Conservation (phyloP, 2,888 invertebrate species). For the Nephrotoma flavescens region DNA sequence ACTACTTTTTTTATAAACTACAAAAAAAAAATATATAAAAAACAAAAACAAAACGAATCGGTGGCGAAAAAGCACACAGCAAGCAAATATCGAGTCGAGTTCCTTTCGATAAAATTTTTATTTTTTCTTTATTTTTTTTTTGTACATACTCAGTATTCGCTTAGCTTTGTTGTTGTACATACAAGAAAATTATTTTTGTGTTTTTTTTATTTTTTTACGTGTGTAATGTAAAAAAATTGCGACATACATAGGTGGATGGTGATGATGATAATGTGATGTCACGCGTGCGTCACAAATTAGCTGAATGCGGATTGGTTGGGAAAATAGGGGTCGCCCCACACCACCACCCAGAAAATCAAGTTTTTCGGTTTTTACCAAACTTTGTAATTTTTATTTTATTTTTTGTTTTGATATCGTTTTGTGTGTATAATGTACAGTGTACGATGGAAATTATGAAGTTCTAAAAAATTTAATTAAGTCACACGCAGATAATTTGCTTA, state of each 20-base stretch:
- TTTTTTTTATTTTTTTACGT: not conserved
- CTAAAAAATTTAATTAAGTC: not conserved
- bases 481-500: not conserved
- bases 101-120: not conserved
- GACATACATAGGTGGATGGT: conserved; percentile 4
- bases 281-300: conserved; percentile 9
- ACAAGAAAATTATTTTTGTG: not conserved
- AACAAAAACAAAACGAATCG: not conserved
- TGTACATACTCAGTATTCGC: not conserved
- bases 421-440: not conserved
- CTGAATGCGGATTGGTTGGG: not conserved
- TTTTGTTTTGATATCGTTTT: not conserved
- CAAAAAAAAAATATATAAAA: not conserved
- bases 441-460: not conserved
- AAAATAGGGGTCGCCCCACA: not conserved
- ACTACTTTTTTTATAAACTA: not conserved
- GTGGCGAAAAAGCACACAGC: not conserved
- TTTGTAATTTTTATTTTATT: not conserved
- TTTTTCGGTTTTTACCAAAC: not conserved
- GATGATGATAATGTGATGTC: conserved; percentile 6
- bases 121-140: not conserved
- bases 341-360: conserved; percentile 1
- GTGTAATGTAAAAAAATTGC: not conserved
- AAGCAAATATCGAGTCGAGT: not conserved
- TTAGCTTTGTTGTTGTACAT: not conserved